Evolutionary conservation across 1,140 invertebrate genomes (phyloP).

Genomic region (Fopius arisanus): DNA sequence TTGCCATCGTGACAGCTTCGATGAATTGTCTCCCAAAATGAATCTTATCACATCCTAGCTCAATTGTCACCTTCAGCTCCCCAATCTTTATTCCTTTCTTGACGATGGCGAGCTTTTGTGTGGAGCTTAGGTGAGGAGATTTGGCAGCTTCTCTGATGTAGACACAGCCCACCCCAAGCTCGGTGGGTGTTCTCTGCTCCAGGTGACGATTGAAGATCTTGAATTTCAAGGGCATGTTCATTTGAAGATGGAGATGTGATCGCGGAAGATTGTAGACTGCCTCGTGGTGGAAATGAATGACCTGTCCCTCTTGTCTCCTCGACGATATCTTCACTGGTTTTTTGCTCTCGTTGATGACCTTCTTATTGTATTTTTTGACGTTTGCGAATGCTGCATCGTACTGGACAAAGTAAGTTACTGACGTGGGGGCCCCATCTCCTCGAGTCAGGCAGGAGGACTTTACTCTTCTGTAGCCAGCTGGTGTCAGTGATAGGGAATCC

Average conservation of each 20-base stretch:
- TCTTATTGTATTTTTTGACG: constrained; percentile 40
- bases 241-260: constrained; percentile 30
- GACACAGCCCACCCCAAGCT: constrained; percentile 52
- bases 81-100: constrained; percentile 59
- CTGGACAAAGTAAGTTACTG: constrained; percentile 53
- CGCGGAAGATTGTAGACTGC: constrained; percentile 47
- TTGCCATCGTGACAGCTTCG: constrained; percentile 48
- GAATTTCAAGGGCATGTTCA: constrained; percentile 45
- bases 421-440: constrained; percentile 40
- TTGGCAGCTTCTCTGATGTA: constrained; percentile 41
- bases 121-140: constrained; percentile 42
- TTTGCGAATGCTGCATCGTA: constrained; percentile 46
- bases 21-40: constrained; percentile 65
- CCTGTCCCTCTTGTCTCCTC: constrained; percentile 47
- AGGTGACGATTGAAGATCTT: constrained; percentile 53
- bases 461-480: constrained; percentile 56
- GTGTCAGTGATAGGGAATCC: constrained; percentile 47
- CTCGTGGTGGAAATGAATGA: constrained; percentile 53
- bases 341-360: constrained; percentile 42
- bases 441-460: constrained; percentile 51
- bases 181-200: constrained; percentile 50
- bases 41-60: constrained; percentile 62
- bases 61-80: constrained; percentile 58
- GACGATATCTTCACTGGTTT: constrained; percentile 47
- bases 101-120: constrained; percentile 46